Evolutionary conservation across 2,113 vertebrate species (phyloP).

Genomic region (Phalacrocorax pelagicus): DNA sequence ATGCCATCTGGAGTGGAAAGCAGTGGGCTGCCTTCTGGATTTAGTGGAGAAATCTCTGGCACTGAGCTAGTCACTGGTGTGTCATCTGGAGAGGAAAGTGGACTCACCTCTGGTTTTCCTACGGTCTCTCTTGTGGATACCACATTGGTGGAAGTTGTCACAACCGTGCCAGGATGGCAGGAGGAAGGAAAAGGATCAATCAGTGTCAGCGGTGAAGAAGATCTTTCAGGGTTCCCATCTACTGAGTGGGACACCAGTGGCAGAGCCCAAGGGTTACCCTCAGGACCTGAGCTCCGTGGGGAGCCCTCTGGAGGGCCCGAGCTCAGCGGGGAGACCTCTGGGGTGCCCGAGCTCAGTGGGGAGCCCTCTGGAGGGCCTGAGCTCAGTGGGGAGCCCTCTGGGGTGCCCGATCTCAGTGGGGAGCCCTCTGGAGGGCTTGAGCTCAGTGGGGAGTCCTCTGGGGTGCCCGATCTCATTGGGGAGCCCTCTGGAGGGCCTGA

Average conservation of each 20-base stretch:
- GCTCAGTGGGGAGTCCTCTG: slow-evolving; percentile 35
- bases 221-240: slow-evolving; percentile 68
- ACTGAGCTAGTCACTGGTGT: slow-evolving; percentile 61
- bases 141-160: slow-evolving; percentile 76
- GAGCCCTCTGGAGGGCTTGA: neutral
- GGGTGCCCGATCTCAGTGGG: slow-evolving; percentile 21
- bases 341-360: slow-evolving; percentile 14
- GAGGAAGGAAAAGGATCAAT: slow-evolving; percentile 77
- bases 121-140: slow-evolving; percentile 80
- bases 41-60: slow-evolving; percentile 72
- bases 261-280: slow-evolving; percentile 69
- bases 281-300: slow-evolving; percentile 71
- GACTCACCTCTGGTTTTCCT: slow-evolving; percentile 75
- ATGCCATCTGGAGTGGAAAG: slow-evolving; percentile 68
- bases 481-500: slow-evolving; percentile 29
- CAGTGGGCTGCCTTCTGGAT: slow-evolving; percentile 75
- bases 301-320: slow-evolving; percentile 64
- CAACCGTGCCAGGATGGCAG: slow-evolving; percentile 59
- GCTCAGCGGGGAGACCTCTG: slow-evolving; percentile 63
- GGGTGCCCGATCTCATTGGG: slow-evolving; percentile 37
- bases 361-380: neutral
- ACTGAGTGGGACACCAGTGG: slow-evolving; percentile 66
- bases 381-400: slow-evolving; percentile 38
- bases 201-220: slow-evolving; percentile 68
- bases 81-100: slow-evolving; percentile 76